Conservation (phyloP, 2,113 vertebrate genomes). For the Cepphus grylle region DNA sequence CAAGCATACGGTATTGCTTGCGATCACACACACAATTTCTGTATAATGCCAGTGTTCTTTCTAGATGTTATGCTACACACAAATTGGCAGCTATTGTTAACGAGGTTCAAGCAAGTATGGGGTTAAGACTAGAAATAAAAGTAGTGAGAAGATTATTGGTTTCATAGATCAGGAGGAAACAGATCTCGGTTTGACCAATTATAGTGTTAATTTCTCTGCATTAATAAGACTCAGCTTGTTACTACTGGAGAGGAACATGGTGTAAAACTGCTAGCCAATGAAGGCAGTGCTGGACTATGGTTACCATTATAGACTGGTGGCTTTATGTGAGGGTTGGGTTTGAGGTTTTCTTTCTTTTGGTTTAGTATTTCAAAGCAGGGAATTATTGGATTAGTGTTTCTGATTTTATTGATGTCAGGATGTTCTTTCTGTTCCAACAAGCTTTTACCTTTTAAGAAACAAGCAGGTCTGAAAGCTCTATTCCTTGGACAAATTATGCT, state of each 20-base stretch:
- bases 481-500: background rate
- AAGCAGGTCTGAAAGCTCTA: background rate
- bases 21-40: background rate
- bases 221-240: background rate
- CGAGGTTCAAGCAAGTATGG: background rate
- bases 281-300: background rate
- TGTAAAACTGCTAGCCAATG: background rate
- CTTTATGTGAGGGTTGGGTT: background rate
- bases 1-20: background rate
- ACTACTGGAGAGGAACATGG: background rate
- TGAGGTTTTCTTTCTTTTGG: background rate
- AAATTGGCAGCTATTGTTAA: background rate
- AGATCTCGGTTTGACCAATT: background rate
- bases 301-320: background rate
- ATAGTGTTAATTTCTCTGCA: background rate
- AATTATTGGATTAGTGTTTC: background rate
- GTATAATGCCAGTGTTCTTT: background rate
- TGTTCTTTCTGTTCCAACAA: background rate
- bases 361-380: background rate
- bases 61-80: background rate
- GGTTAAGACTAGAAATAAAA: background rate
- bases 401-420: background rate
- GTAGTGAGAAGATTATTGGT: background rate
- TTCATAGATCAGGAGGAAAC: background rate
- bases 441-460: background rate